These are phyloP conservation scores for Cyrtorhinus lividipennis DNA, from an alignment of 1,140 invertebrate species.

Conservation along the genomic window DNA sequence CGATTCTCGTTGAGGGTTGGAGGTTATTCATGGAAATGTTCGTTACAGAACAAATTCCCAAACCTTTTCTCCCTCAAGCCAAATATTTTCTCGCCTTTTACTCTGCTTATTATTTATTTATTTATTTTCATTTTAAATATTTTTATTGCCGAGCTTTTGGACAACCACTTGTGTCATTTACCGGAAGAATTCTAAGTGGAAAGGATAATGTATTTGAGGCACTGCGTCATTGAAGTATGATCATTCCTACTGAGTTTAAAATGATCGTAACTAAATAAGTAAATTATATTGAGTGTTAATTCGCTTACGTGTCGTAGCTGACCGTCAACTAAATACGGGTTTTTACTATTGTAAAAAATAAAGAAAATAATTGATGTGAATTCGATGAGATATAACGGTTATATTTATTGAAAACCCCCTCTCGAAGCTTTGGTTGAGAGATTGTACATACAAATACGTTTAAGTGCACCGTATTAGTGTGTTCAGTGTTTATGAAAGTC, in stretches of 20 bases:
- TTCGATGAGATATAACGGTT: background rate
- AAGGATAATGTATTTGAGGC: background rate
- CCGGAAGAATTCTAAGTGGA: background rate
- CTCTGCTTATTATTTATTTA: too few relatives aligned
- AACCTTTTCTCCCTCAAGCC: too few relatives aligned
- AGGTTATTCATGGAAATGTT: too few relatives aligned
- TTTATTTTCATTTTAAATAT: slow-evolving; percentile 5
- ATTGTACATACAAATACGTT: background rate
- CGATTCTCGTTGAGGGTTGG: too few relatives aligned
- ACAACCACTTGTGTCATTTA: background rate
- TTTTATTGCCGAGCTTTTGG: background rate
- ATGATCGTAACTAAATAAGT: too few relatives aligned
- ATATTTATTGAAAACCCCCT: background rate
- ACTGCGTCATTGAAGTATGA: too few relatives aligned
- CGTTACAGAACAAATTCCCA: too few relatives aligned
- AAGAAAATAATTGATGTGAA: background rate
- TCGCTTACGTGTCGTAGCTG: background rate
- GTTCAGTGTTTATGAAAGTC: background rate
- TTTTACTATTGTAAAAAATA: background rate
- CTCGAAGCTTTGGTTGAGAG: background rate
- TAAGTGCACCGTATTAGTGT: background rate
- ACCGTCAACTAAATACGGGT: background rate
- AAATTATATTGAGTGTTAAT: background rate
- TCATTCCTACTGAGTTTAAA: too few relatives aligned
- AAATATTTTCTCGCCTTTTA: too few relatives aligned